phyloP scores from a whole-genome alignment of 2,888 invertebrate species.

The Polydrusus tereticollis region DNA sequence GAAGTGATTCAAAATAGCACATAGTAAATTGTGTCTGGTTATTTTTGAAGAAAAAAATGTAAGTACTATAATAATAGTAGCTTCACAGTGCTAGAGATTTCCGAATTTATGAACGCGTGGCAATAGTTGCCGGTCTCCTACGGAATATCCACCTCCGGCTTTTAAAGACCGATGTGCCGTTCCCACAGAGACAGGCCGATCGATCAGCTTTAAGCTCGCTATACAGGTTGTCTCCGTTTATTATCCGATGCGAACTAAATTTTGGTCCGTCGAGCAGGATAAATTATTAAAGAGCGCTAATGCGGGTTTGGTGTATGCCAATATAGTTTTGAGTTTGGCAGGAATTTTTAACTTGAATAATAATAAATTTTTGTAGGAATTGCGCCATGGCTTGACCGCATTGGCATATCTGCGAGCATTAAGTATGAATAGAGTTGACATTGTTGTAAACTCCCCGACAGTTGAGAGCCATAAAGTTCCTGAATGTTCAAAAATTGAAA shows the following conservation, averaged over 20 bases:
- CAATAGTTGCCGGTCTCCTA: constrained; percentile 38
- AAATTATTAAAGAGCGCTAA: not conserved
- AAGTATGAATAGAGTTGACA: too few species aligned
- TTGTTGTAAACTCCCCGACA: too few species aligned
- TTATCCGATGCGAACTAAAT: not conserved
- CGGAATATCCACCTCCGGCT: constrained; percentile 45
- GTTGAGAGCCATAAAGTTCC: too few species aligned
- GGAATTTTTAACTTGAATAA: too few species aligned
- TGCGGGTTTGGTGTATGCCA: not conserved
- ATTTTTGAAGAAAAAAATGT: too few species aligned
- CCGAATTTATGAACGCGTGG: constrained; percentile 48
- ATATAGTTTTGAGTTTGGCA: not conserved
- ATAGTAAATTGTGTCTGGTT: too few species aligned
- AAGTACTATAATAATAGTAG: too few species aligned
- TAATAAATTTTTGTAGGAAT: too few species aligned
- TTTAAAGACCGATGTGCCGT: constrained; percentile 41
- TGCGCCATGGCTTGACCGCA: too few species aligned
- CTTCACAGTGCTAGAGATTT: constrained; percentile 30
- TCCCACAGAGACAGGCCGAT: constrained; percentile 37
- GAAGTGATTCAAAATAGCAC: too few species aligned
- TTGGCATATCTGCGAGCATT: too few species aligned
- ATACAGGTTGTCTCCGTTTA: constrained; percentile 31
- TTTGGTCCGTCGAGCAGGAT: not conserved
- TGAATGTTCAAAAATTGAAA: too few species aligned
- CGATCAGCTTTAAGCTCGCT: constrained; percentile 38